Percentiles rank a stretch among this genome's conserved stretches.
Conservation (phyloP, 2,888 invertebrate genomes). For the Quadroppia sp. region DNA sequence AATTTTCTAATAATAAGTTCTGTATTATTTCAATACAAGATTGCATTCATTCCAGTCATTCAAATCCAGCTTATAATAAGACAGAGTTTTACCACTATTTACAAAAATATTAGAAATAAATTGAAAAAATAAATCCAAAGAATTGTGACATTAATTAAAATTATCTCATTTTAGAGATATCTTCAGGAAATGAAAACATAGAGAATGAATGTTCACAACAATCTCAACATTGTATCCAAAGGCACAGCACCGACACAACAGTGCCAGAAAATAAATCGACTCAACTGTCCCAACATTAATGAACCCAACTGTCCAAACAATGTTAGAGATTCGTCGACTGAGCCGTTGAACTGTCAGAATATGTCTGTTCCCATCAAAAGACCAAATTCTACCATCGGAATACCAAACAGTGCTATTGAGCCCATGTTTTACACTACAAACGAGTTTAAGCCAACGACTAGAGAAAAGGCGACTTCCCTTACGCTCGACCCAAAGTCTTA, state of each 20-base stretch:
- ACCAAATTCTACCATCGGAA: constrained; percentile 41
- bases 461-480: constrained; percentile 41
- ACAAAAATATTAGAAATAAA: too few species aligned
- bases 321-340: constrained; percentile 21
- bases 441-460: constrained; percentile 32
- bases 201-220: constrained; percentile 30
- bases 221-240: constrained; percentile 10
- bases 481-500: constrained; percentile 35
- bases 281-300: not conserved
- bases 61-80: too few species aligned
- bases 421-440: constrained; percentile 11
- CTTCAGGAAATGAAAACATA: not conserved
- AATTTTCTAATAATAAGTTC: too few species aligned
- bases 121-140: not conserved
- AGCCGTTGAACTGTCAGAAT: not conserved
- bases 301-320: constrained; percentile 20
- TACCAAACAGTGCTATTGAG: constrained; percentile 37
- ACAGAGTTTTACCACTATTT: too few species aligned
- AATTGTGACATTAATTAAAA: not conserved
- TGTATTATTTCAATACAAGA: too few species aligned
- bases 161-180: not conserved
- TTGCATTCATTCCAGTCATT: too few species aligned
- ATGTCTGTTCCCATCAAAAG: constrained; percentile 26
- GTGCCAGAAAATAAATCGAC: not conserved
- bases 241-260: not conserved